Percentiles rank a stretch among this genome's conserved stretches.
These are phyloP conservation scores for Phthorimaea operculella DNA, from an alignment of 1,140 invertebrate species.

Conservation along the genomic window DNA sequence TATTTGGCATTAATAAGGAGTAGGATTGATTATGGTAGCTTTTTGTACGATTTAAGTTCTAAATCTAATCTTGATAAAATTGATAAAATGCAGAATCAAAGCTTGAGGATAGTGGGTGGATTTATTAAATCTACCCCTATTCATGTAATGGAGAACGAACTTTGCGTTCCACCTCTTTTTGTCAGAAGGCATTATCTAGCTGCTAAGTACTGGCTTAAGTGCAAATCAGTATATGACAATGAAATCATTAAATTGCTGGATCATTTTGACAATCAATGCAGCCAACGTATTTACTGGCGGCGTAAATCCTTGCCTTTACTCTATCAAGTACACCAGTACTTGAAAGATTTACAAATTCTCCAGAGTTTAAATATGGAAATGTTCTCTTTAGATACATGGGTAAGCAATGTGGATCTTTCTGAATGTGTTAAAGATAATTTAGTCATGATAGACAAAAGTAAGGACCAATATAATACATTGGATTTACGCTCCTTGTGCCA, in stretches of 20 bases:
- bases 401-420: conserved; percentile 4
- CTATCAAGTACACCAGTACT: background rate
- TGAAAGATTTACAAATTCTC: background rate
- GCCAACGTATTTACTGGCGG: background rate
- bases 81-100: conserved; percentile 4
- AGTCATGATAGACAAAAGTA: background rate
- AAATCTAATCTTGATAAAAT: background rate
- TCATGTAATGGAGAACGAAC: conserved; percentile 2
- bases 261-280: background rate
- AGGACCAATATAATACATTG: background rate
- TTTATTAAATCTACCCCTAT: conserved; percentile 6
- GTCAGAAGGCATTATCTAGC: conserved; percentile 3
- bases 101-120: background rate
- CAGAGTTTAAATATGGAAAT: background rate
- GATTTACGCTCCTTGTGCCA: background rate
- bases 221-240: background rate
- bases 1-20: conserved; percentile 2
- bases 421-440: background rate
- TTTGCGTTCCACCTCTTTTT: background rate
- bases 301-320: background rate
- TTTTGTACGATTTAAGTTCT: background rate
- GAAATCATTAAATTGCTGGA: background rate
- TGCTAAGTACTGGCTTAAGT: conserved; percentile 5
- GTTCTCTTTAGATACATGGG: conserved; percentile 6
- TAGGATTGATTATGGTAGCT: background rate